Evolutionary conservation across 2,797 vertebrate genomes (phyloP).

Genomic region (Gambelia wislizenii): DNA sequence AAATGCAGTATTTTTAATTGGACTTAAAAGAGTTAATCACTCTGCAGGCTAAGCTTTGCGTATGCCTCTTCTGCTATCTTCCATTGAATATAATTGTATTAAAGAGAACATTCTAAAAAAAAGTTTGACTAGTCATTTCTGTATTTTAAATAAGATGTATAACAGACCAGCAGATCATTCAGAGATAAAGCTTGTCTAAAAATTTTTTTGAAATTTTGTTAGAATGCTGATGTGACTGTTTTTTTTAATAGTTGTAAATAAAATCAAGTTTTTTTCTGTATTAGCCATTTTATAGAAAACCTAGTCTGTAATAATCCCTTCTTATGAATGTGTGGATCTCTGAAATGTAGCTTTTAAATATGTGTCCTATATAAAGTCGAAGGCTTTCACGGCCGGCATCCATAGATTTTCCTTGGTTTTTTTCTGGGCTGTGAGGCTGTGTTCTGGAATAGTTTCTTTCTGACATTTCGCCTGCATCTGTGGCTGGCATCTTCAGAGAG

Average conservation of each 20-base stretch:
- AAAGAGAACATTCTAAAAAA: no score
- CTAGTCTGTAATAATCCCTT: background rate
- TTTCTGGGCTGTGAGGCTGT: no score
- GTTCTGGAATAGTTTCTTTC: no score
- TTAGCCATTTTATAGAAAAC: background rate
- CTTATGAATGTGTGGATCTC: background rate
- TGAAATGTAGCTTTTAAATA: background rate
- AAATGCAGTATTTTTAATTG: constrained; percentile 11
- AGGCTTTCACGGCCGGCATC: no score
- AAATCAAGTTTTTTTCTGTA: background rate
- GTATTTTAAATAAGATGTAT: background rate
- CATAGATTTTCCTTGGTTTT: no score
- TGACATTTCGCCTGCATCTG: no score
- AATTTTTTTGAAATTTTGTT: background rate
- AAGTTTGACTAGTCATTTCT: background rate
- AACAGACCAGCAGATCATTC: background rate
- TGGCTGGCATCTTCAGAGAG: no score
- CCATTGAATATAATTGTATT: background rate
- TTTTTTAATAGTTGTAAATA: background rate
- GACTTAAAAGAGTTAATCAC: constrained; percentile 14
- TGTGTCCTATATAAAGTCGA: no score
- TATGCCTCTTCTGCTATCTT: background rate
- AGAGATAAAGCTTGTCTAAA: background rate
- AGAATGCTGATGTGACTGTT: background rate
- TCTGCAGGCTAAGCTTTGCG: background rate